These are phyloP conservation scores for Pangasianodon gigas DNA, from an alignment of 2,113 vertebrate genomes.

Conservation along the genomic window DNA sequence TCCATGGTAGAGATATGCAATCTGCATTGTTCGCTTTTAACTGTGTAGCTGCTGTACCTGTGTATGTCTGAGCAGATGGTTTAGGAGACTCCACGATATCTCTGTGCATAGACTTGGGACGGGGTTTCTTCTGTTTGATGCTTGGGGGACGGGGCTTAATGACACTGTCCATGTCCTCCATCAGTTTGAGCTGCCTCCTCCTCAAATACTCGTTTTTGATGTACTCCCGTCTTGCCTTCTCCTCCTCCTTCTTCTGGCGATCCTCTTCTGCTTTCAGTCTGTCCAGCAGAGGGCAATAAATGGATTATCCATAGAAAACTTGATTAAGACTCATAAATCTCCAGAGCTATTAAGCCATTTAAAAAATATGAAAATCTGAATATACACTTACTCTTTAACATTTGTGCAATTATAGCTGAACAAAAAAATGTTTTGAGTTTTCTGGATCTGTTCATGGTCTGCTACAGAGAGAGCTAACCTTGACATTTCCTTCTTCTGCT, in stretches of 20 bases:
- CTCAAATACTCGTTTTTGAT: slow-evolving; percentile 93
- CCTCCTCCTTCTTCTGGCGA: slow-evolving; percentile 89
- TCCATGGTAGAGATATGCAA: neutral
- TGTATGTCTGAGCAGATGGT: slow-evolving; percentile 78
- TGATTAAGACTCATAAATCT: neutral
- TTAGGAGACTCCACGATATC: slow-evolving; percentile 85
- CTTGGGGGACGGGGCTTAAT: slow-evolving; percentile 84
- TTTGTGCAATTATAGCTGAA: neutral
- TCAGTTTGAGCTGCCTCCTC: slow-evolving; percentile 91
- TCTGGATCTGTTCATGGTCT: neutral
- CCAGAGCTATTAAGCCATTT: neutral
- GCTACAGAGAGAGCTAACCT: slow-evolving; percentile 71
- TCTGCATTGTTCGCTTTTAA: slow-evolving; percentile 21
- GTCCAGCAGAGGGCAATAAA: neutral
- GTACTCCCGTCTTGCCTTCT: slow-evolving; percentile 84
- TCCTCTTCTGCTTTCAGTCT: slow-evolving; percentile 94
- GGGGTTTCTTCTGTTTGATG: slow-evolving; percentile 86
- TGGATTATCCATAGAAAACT: neutral
- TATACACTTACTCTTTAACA: neutral
- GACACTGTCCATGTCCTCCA: slow-evolving; percentile 92
- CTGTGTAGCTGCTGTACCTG: slow-evolving; percentile 71
- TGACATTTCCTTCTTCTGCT: slow-evolving; percentile 87
- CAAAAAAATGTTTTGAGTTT: neutral
- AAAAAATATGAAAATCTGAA: neutral
- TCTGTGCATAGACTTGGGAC: slow-evolving; percentile 95